Percentiles rank a stretch among this genome's conserved stretches.
Evolutionary conservation across 2,888 invertebrate genomes (phyloP).

Genomic region (Aphodius granarius): DNA sequence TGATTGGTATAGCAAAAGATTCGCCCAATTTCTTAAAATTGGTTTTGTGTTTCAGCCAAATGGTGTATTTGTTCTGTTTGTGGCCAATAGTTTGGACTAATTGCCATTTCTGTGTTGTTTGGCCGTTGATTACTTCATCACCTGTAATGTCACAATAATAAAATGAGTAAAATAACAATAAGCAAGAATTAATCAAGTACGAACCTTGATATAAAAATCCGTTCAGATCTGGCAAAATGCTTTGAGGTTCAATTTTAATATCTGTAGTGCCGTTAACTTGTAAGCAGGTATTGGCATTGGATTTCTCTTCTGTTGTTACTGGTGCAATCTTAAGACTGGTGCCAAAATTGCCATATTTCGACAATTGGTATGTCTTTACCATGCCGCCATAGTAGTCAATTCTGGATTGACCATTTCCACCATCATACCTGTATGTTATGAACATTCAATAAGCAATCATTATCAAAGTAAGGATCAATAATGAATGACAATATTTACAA

Average conservation of each 20-base stretch:
- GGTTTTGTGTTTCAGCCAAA: constrained; percentile 82
- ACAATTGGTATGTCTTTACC: constrained; percentile 89
- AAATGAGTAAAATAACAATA: constrained; percentile 5
- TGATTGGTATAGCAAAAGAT: constrained; percentile 64
- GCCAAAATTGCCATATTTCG: constrained; percentile 65
- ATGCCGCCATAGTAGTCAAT: constrained; percentile 95
- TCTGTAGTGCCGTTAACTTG: constrained; percentile 77
- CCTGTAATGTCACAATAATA: constrained; percentile 50
- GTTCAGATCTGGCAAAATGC: constrained; percentile 78
- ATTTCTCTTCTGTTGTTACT: constrained; percentile 72
- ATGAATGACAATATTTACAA: background rate
- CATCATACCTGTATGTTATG: constrained; percentile 68
- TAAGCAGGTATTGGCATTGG: constrained; percentile 78
- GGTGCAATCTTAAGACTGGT: constrained; percentile 82
- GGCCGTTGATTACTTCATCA: constrained; percentile 71
- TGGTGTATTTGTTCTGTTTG: constrained; percentile 84
- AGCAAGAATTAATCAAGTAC: too few species aligned
- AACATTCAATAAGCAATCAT: background rate
- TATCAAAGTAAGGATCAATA: background rate
- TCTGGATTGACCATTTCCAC: constrained; percentile 71
- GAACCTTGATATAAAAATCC: constrained; percentile 70
- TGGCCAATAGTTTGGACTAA: constrained; percentile 69
- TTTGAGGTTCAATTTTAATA: constrained; percentile 66
- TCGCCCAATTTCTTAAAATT: constrained; percentile 53
- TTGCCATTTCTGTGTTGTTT: constrained; percentile 78